phyloP scores from a whole-genome alignment of 2,113 vertebrate species.

The Montifringilla adamsi region DNA sequence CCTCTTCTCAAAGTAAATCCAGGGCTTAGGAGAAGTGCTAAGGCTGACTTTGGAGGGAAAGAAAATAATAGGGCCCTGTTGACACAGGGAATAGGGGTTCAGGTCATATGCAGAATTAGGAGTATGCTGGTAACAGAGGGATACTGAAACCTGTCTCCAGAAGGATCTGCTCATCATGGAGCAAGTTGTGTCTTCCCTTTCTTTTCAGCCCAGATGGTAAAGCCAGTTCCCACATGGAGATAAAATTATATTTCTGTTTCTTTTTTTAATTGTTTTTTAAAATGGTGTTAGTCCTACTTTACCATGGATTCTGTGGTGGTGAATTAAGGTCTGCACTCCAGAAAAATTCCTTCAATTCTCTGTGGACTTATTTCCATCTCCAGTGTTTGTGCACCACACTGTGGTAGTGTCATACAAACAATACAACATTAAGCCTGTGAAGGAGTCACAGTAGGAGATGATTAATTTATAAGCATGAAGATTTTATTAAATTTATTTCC shows the following conservation, averaged over 20 bases:
- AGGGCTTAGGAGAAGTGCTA: not conserved
- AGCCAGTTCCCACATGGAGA: not conserved
- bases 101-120: not conserved
- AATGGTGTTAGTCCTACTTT: not conserved
- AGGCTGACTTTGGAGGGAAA: not conserved
- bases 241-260: not conserved
- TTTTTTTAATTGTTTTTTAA: not conserved
- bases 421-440: not conserved
- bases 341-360: not conserved
- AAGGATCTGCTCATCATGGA: not conserved
- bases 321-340: not conserved
- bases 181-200: not conserved
- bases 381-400: slow-evolving; percentile 5
- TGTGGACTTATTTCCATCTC: not conserved
- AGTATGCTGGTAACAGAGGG: not conserved
- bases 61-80: not conserved
- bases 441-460: not conserved
- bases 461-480: not conserved
- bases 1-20: not conserved
- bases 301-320: not conserved
- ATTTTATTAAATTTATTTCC: not conserved
- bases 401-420: not conserved
- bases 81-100: not conserved
- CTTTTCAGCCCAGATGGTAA: not conserved
- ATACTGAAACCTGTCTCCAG: not conserved